phyloP scores from a whole-genome alignment of 2,888 invertebrate genomes.

The Stenurella melanura region DNA sequence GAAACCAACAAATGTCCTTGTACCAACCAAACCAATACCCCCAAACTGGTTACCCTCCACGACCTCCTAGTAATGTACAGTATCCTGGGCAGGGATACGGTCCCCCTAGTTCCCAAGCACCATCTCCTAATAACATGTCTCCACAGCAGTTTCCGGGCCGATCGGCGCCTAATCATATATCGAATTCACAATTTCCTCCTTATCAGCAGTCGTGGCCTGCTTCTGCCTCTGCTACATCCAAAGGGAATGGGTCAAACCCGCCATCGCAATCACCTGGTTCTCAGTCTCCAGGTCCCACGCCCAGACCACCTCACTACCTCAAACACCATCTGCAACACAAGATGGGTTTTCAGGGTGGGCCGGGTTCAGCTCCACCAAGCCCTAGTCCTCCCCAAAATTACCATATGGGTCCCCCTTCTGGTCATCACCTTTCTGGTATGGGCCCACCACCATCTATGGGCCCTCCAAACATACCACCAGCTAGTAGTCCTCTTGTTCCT shows the following conservation, averaged over 20 bases:
- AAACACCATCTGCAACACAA: conserved; percentile 84
- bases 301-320: conserved; percentile 79
- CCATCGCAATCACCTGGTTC: conserved; percentile 72
- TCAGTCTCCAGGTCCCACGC: conserved; percentile 74
- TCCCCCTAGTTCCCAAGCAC: conserved; percentile 73
- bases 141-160: conserved; percentile 75
- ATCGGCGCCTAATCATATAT: conserved; percentile 77
- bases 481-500: conserved; percentile 70
- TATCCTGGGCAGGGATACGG: conserved; percentile 74
- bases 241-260: conserved; percentile 67
- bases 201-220: conserved; percentile 70
- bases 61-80: conserved; percentile 71
- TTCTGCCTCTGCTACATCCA: conserved; percentile 56
- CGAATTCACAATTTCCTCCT: conserved; percentile 72
- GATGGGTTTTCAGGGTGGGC: conserved; percentile 77
- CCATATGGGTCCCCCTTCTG: conserved; percentile 77
- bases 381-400: conserved; percentile 77
- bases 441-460: conserved; percentile 80
- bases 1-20: conserved; percentile 75
- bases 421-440: conserved; percentile 74
- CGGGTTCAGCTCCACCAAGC: conserved; percentile 77
- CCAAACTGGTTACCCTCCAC: conserved; percentile 74
- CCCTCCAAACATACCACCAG: conserved; percentile 80
- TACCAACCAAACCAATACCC: conserved; percentile 76
- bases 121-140: conserved; percentile 71